Conservation (phyloP, 2,113 vertebrate genomes). For the Panurus biarmicus region DNA sequence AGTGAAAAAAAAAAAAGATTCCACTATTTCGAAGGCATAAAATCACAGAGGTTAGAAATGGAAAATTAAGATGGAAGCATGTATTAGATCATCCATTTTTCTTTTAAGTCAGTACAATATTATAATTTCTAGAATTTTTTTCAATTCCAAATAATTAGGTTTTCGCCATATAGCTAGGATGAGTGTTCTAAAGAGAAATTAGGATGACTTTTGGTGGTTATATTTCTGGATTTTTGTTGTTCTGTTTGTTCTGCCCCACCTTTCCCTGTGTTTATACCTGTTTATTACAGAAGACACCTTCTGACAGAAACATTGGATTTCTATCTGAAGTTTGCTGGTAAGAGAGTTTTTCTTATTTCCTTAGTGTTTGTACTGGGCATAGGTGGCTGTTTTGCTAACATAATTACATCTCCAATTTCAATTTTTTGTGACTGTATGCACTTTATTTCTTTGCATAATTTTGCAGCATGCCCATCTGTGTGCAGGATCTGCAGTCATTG, state of each 20-base stretch:
- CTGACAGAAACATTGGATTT: neutral
- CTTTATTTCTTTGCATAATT: neutral
- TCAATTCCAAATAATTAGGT: neutral
- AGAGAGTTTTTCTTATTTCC: neutral
- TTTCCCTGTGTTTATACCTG: rapidly evolving
- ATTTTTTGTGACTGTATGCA: neutral
- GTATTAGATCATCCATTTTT: neutral
- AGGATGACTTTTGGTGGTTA: neutral
- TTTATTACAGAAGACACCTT: neutral
- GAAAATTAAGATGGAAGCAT: neutral
- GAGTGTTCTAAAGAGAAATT: neutral
- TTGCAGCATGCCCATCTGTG: neutral
- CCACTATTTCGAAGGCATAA: neutral
- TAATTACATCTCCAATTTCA: neutral
- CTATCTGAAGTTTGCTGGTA: neutral
- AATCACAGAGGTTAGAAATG: neutral
- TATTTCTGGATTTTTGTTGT: neutral
- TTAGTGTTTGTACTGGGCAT: neutral
- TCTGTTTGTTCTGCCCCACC: neutral
- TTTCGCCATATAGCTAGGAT: neutral
- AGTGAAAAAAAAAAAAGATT: neutral
- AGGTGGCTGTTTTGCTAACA: neutral
- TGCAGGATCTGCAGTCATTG: neutral
- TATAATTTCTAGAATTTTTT: neutral
- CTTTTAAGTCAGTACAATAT: neutral